Percentiles rank a stretch among this genome's conserved stretches.
phyloP scores from a whole-genome alignment of 2,113 vertebrate genomes.

The Clupea harengus region DNA sequence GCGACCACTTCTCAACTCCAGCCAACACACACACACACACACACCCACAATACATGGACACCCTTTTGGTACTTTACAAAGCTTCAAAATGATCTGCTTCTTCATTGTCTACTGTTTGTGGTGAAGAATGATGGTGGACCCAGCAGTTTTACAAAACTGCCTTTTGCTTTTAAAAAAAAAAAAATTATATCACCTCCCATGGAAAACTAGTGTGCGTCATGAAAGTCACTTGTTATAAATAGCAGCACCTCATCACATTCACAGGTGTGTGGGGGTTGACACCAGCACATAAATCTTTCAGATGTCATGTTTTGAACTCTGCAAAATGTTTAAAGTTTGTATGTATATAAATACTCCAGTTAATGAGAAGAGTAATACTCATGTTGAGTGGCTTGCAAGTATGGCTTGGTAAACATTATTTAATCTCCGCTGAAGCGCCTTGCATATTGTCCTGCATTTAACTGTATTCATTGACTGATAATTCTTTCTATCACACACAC shows the following conservation, averaged over 20 bases:
- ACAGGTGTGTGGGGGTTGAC: neutral
- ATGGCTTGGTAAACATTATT: neutral
- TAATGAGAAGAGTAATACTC: neutral
- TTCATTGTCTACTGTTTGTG: neutral
- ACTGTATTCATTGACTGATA: neutral
- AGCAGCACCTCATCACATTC: neutral
- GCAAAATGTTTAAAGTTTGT: neutral
- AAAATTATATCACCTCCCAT: neutral
- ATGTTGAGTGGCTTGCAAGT: neutral
- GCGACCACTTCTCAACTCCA: neutral
- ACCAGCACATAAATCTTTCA: neutral
- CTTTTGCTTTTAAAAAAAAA: neutral
- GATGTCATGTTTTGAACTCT: neutral
- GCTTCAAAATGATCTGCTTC: neutral
- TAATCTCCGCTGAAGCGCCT: neutral
- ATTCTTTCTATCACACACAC: neutral
- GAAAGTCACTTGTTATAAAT: neutral
- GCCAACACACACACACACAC: conserved; percentile 32
- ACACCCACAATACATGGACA: neutral
- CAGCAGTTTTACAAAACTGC: neutral
- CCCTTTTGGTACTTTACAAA: neutral
- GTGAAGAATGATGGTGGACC: neutral
- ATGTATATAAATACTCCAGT: neutral
- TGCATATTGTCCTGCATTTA: neutral
- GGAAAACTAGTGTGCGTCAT: neutral